phyloP scores from a whole-genome alignment of 2,888 invertebrate genomes.

The Tortrix viridana region DNA sequence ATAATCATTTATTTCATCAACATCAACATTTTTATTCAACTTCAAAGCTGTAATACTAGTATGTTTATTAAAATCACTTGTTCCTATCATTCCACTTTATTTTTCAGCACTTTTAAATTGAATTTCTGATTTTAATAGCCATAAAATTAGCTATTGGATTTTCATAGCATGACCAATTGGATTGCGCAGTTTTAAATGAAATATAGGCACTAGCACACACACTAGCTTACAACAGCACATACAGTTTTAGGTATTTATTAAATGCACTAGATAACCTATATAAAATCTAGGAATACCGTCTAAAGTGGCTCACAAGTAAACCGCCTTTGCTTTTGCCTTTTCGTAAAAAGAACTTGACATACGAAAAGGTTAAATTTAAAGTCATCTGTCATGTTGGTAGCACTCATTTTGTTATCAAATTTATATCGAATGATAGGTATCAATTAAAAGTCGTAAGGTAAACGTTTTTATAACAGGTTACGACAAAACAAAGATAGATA shows the following conservation, averaged over 20 bases:
- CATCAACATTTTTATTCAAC: no score
- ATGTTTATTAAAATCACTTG: neutral
- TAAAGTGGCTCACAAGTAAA: no score
- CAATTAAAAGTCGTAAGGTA: neutral
- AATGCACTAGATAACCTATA: neutral
- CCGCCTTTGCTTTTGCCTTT: neutral
- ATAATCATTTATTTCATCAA: no score
- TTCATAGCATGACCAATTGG: conserved; percentile 19
- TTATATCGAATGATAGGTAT: neutral
- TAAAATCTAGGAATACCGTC: neutral
- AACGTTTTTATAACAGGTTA: no score
- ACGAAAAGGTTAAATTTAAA: no score
- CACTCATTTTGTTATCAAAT: neutral
- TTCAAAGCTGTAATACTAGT: neutral
- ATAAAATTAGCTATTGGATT: conserved; percentile 6
- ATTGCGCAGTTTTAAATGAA: conserved; percentile 1
- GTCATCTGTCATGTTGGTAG: conserved; percentile 7
- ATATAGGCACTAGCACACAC: neutral
- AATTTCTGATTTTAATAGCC: conserved; percentile 6
- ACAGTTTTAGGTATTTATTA: conserved; percentile 7
- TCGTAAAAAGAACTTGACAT: neutral
- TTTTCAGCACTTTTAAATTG: neutral
- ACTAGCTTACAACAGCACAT: neutral
- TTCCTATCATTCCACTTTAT: conserved; percentile 8
- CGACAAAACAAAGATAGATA: no score